Evolutionary conservation across 2,113 vertebrate genomes (phyloP), one percentile per base, ranked within the genome.

Genomic region (Cercocebus atys): DNA sequence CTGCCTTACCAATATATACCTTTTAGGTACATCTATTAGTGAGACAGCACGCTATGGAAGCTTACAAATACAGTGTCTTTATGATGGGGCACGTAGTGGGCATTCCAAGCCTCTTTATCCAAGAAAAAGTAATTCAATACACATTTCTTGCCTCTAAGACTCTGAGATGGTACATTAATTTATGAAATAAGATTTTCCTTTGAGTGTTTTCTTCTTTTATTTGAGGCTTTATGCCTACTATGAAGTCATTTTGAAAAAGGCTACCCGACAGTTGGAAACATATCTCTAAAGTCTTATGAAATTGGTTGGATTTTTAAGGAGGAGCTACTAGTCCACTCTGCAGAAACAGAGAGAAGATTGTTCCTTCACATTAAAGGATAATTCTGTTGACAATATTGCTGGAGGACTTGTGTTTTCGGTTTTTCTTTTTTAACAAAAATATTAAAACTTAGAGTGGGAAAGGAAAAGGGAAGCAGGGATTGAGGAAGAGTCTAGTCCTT

Each of bases 131-230:
- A 47, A 95, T 64, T 81, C 25, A 45, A 23, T 72, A 59, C 57
- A 92, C 52, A 38, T 38, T 78, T 81, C 50, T 92, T 94, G 55
- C 59, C 81, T 55, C 57, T 81, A 38, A 59, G n/a, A 79, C 47
- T 96, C 59, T n/a, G 38, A 94, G 57, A 72, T 47, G 82, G 43
- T 25, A 93, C 73, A 81, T 92, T 22, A n/a, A 35, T 87, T 96
- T 82, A 83, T 92, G 83, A 96, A 95, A 68, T n/a, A 70, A 32
- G 0, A 0, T 27, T 22, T 88, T 96, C 52, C 80, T 94, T 6
- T 89, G 40, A 70, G 50, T n/a, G 20, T 78, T 17, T 47, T 88
- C 3, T n/a, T 9, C 81, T 66, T 82, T 90, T 45, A 20, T 64
- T 27, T 50, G 66, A 78, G 66, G 14, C 23, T 88, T 90, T 94